phyloP scores from a whole-genome alignment of 2,888 invertebrate genomes.

The Sarcophaga variegata region DNA sequence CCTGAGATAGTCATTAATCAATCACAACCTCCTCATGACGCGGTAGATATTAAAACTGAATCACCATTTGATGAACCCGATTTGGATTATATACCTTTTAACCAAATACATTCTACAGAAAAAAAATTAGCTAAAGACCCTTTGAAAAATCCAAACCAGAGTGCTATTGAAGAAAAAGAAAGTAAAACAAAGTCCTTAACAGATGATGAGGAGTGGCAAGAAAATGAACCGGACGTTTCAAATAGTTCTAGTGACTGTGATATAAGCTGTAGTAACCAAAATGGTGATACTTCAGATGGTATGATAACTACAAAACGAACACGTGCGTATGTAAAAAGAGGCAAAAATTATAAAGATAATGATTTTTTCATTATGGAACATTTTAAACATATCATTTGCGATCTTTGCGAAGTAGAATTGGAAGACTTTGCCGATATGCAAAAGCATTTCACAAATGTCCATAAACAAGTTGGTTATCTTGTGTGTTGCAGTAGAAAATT shows the following conservation, averaged over 20 bases:
- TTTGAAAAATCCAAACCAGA: background rate
- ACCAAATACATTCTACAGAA: background rate
- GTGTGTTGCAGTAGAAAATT: slow-evolving; percentile 23
- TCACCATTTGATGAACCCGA: background rate
- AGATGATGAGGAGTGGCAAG: slow-evolving; percentile 42
- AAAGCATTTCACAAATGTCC: slow-evolving; percentile 10
- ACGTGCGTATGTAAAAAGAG: slow-evolving; percentile 71
- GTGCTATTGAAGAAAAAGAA: background rate
- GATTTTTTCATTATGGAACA: slow-evolving; percentile 26
- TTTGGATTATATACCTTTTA: background rate
- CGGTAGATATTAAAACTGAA: background rate
- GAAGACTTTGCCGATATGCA: background rate
- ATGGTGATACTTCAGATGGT: slow-evolving; percentile 49
- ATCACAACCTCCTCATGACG: background rate
- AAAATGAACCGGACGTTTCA: slow-evolving; percentile 58
- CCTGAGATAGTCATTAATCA: background rate
- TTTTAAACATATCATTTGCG: slow-evolving; percentile 22
- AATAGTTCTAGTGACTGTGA: slow-evolving; percentile 73
- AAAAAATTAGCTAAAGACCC: background rate
- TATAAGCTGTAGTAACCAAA: slow-evolving; percentile 24
- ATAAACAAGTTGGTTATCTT: slow-evolving; percentile 18
- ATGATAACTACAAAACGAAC: slow-evolving; percentile 71
- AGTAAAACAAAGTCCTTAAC: background rate
- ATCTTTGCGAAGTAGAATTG: background rate
- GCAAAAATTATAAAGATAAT: slow-evolving; percentile 21